Evolutionary conservation across 2,113 vertebrate species (phyloP).

Genomic region (Lepisosteus osseus): DNA sequence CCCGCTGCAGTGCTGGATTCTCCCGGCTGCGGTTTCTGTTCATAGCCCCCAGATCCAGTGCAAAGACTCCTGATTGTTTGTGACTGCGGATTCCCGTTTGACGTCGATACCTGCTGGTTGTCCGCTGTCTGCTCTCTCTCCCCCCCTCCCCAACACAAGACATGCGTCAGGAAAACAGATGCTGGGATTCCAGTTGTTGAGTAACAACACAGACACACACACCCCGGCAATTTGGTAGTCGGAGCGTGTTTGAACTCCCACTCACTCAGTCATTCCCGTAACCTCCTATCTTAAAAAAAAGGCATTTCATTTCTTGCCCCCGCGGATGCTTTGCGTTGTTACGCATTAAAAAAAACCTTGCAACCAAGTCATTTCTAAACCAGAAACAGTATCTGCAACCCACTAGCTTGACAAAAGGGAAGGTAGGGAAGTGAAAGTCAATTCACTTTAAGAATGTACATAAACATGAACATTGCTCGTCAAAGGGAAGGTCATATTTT

Average conservation of each 20-base stretch:
- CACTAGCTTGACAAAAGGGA: neutral
- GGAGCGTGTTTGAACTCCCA: constrained; percentile 8
- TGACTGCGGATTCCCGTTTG: neutral
- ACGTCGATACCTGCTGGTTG: constrained; percentile 9
- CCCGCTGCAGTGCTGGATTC: no score
- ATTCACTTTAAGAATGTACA: neutral
- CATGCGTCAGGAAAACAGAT: constrained; percentile 14
- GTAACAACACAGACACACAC: neutral
- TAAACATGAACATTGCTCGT: no score
- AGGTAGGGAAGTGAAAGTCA: neutral
- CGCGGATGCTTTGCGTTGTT: neutral
- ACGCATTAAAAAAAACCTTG: neutral
- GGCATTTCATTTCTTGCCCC: neutral
- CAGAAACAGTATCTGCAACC: neutral
- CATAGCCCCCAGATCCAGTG: neutral
- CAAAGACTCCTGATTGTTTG: neutral
- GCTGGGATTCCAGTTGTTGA: constrained; percentile 12
- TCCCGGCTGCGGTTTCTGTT: neutral
- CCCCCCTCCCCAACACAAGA: neutral
- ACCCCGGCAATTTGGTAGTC: constrained; percentile 5
- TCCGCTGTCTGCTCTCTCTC: neutral
- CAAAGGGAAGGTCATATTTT: no score
- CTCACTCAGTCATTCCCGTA: neutral
- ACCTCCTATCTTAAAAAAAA: neutral
- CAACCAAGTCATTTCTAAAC: neutral